These are phyloP conservation scores for Glandiceps talaboti DNA, from an alignment of 53 echinoderm and acorn worm species.

Conservation along the genomic window DNA sequence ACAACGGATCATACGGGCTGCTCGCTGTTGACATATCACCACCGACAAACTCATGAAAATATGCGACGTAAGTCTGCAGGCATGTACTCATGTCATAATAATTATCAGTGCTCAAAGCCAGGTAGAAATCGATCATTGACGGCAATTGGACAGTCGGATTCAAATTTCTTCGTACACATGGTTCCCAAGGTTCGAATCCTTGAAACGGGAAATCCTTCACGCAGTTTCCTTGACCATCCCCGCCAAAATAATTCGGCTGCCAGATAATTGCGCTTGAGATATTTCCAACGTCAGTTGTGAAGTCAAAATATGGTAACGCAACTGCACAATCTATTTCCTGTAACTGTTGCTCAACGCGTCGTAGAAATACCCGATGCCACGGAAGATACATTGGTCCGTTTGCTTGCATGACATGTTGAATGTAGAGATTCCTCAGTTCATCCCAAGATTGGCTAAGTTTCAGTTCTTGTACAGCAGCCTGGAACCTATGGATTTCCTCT, in stretches of 20 bases:
- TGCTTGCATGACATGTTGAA: conserved; percentile 89
- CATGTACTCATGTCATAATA: conserved; percentile 54
- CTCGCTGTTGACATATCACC: conserved; percentile 67
- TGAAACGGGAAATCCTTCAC: conserved; percentile 91
- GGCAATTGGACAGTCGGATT: conserved; percentile 42
- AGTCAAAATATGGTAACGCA: conserved; percentile 88
- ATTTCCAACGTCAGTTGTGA: conserved; percentile 77
- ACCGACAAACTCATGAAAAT: conserved; percentile 69
- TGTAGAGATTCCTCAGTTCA: conserved; percentile 59
- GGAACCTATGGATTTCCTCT: conserved; percentile 69
- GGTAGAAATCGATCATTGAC: conserved; percentile 77
- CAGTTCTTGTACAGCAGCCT: conserved; percentile 58
- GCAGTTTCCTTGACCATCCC: conserved; percentile 42
- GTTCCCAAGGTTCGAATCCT: conserved; percentile 39
- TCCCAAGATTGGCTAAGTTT: conserved; percentile 48
- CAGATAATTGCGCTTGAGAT: conserved; percentile 59
- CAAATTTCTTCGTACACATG: conserved; percentile 66
- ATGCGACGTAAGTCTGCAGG: conserved; percentile 70
- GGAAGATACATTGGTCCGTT: conserved; percentile 56
- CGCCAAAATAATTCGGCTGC: conserved; percentile 97
- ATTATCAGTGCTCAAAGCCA: conserved; percentile 50
- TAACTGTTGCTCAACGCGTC: conserved; percentile 66
- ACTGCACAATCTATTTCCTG: conserved; percentile 95
- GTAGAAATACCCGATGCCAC: conserved; percentile 84
- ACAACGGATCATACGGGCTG: conserved; percentile 87